phyloP scores from a whole-genome alignment of 2,888 invertebrate genomes.

The Barypeithes pellucidus region DNA sequence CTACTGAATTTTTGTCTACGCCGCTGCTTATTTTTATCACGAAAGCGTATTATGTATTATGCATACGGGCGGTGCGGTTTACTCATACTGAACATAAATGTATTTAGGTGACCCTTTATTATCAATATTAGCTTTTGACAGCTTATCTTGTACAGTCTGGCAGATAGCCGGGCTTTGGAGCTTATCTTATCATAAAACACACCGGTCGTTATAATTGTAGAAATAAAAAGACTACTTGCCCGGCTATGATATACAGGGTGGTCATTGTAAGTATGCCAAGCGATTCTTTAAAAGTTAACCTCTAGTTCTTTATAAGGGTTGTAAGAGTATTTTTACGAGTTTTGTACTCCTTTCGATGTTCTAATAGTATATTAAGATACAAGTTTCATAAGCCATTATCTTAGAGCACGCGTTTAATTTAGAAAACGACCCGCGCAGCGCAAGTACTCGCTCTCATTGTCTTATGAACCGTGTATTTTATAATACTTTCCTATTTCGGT shows the following conservation, averaged over 20 bases:
- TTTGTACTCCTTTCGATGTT: too few relatives aligned
- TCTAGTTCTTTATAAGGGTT: too few relatives aligned
- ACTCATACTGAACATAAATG: slow-evolving; percentile 50
- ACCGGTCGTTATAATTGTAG: slow-evolving; percentile 53
- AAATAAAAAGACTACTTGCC: slow-evolving; percentile 34
- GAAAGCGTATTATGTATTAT: slow-evolving; percentile 25
- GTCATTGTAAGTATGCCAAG: not conserved
- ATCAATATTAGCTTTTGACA: slow-evolving; percentile 55
- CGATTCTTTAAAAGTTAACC: too few relatives aligned
- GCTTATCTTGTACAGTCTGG: slow-evolving; percentile 53
- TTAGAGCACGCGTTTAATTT: too few relatives aligned
- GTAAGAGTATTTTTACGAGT: too few relatives aligned
- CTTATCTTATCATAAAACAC: slow-evolving; percentile 53
- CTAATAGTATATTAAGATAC: too few relatives aligned
- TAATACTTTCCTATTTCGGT: too few relatives aligned
- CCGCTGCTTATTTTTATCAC: slow-evolving; percentile 27
- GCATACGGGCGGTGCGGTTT: slow-evolving; percentile 48
- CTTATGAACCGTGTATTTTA: too few relatives aligned
- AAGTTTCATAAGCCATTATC: too few relatives aligned
- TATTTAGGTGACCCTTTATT: slow-evolving; percentile 55
- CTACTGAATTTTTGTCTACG: not conserved
- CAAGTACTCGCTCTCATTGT: too few relatives aligned
- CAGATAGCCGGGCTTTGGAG: slow-evolving; percentile 50
- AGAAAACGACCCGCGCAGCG: too few relatives aligned
- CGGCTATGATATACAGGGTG: not conserved